Percentiles rank a stretch among this genome's conserved stretches.
phyloP scores from a whole-genome alignment of 53 echinoderm and acorn worm genomes.

The Glandiceps talaboti region DNA sequence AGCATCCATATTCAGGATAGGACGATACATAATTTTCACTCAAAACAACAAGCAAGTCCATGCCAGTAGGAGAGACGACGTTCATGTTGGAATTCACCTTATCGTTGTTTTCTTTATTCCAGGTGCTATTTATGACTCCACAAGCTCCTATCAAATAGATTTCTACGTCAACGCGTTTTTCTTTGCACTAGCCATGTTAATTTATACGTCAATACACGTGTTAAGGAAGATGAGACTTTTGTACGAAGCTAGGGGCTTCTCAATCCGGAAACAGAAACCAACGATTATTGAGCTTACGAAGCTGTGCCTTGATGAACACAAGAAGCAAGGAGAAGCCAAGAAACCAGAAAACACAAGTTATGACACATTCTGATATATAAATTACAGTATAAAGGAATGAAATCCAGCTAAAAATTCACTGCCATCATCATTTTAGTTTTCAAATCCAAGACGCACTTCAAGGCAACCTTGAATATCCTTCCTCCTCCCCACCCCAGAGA shows the following conservation, averaged over 20 bases:
- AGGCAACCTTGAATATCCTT: no score
- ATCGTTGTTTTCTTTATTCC: constrained; percentile 11
- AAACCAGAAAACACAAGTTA: no score
- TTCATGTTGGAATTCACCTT: not conserved
- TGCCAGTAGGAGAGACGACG: no score
- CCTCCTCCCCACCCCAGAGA: no score
- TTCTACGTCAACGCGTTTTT: constrained; percentile 76
- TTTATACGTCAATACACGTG: constrained; percentile 55
- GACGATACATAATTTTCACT: no score
- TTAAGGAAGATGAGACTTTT: constrained; percentile 25
- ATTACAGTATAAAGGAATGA: no score
- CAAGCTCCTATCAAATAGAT: constrained; percentile 58
- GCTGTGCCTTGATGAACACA: not conserved
- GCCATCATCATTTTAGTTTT: no score
- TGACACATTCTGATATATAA: no score
- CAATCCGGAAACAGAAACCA: constrained; percentile 9
- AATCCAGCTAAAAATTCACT: no score
- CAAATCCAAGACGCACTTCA: no score
- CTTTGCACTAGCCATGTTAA: constrained; percentile 68
- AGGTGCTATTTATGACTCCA: constrained; percentile 83
- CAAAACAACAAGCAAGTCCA: no score
- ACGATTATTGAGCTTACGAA: constrained; percentile 26
- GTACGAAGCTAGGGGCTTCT: constrained; percentile 3
- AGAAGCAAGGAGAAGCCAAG: not conserved
- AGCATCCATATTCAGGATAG: no score